These are phyloP conservation scores for Pseudorhiza aurosa DNA, from an alignment of 30 jellyfish, hydroid and myxozoan species.

Conservation along the genomic window DNA sequence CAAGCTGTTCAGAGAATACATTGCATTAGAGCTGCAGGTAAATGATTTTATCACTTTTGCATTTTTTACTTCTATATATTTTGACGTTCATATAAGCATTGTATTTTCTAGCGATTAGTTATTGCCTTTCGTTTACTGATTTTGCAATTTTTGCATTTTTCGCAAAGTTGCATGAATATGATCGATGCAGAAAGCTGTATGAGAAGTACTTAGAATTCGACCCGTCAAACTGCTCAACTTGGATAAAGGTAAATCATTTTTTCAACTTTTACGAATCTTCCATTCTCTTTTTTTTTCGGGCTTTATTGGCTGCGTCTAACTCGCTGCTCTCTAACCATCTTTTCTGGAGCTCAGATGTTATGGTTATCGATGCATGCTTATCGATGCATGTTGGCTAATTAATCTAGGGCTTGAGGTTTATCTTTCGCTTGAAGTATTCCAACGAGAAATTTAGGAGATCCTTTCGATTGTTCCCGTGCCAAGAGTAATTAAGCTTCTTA, in stretches of 20 bases:
- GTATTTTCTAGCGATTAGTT: background rate
- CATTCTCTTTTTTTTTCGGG: too few relatives aligned
- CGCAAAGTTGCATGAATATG: constrained; percentile 91
- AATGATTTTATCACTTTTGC: background rate
- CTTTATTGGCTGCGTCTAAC: too few relatives aligned
- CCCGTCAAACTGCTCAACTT: constrained; percentile 95
- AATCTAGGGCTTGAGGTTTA: too few relatives aligned
- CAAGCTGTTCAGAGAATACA: constrained; percentile 88
- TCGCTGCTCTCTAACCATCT: too few relatives aligned
- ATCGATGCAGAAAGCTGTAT: constrained; percentile 91
- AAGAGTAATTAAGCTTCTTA: too few relatives aligned
- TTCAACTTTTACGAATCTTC: too few relatives aligned
- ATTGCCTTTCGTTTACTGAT: background rate
- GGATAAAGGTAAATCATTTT: constrained; percentile 79
- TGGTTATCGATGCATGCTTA: too few relatives aligned
- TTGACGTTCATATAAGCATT: background rate
- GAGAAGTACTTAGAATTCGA: constrained; percentile 95
- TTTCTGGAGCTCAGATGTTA: too few relatives aligned
- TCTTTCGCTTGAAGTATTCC: too few relatives aligned
- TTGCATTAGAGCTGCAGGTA: constrained; percentile 91
- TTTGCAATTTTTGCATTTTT: constrained; percentile 3
- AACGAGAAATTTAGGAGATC: too few relatives aligned
- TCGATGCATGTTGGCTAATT: too few relatives aligned
- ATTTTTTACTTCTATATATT: background rate
- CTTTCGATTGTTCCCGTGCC: too few relatives aligned